Evolutionary conservation across 2,888 invertebrate genomes (phyloP), one percentile per base, ranked within the genome.

Genomic region (Pheosia gnoma): DNA sequence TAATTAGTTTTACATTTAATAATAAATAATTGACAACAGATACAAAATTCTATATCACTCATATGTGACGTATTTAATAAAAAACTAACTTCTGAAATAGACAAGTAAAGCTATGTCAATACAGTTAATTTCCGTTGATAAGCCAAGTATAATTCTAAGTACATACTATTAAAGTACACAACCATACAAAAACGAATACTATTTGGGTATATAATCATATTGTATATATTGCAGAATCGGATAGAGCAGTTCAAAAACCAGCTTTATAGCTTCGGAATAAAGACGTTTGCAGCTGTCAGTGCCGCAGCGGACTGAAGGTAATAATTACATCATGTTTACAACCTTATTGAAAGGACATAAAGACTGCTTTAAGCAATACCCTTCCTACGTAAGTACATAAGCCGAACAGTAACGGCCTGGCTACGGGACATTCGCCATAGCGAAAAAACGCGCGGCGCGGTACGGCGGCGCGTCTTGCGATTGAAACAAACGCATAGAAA

Each of bases 1-100:
- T 54, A 57, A 47, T 43, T 55, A 25, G 53, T 57, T 59, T 66
- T 66, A 67, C 55, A 57, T 13, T 65, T 61, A 72, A 65, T 67
- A 70, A 74, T 76, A 75, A 76, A 77, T 75, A 74, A 74, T 74
- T 72, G 68, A 77, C 70, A 77, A 75, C 70, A 57, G 68, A 74
- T 72, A 66, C 61, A 64, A 70, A 77, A 61, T 64, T 56, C 62
- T 65, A 59, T 55, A 52, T 10, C n/a, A 52, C n/a, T n/a, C n/a
- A 47, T 60, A 58, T 56, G 58, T 62, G 61, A 65, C 58, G 37
- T 45, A 57, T 63, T 59, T 3, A 54, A 52, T 51, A 25, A 4
- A 47, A 47, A 62, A 63, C 60, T 65, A 71, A 74, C 56, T 57
- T 25, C 25, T 38, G 55, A 38, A 59, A 59, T 45, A 62, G 39